These are phyloP conservation scores for Drosophila kokeensis DNA, from an alignment of 2,888 invertebrate genomes.

Conservation along the genomic window DNA sequence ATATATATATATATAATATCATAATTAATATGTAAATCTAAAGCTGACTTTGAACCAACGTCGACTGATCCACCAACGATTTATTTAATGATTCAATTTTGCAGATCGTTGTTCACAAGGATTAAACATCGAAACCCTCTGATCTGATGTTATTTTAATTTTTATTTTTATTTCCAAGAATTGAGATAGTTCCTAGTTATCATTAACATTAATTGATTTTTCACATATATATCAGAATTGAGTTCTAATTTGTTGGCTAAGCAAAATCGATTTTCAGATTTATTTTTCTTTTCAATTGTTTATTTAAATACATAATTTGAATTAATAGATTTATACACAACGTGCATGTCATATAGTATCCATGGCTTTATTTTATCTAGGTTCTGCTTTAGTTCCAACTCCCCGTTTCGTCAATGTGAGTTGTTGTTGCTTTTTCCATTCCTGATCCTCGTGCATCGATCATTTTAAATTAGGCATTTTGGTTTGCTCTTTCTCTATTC, in stretches of 20 bases:
- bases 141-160: background rate
- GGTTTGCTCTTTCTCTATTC: slow-evolving; percentile 14
- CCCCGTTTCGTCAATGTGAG: slow-evolving; percentile 18
- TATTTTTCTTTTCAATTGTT: slow-evolving; percentile 65
- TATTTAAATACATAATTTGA: slow-evolving; percentile 79
- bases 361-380: slow-evolving; percentile 67
- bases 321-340: slow-evolving; percentile 75
- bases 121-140: background rate
- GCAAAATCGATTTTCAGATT: background rate
- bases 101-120: background rate
- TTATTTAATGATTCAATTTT: background rate
- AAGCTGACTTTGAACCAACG: slow-evolving; percentile 21
- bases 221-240: background rate
- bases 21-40: background rate
- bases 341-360: slow-evolving; percentile 65
- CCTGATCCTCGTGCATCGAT: slow-evolving; percentile 24
- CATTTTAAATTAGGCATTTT: slow-evolving; percentile 19
- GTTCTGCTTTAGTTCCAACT: slow-evolving; percentile 42
- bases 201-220: background rate
- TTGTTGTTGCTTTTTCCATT: slow-evolving; percentile 20
- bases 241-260: background rate
- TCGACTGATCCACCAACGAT: slow-evolving; percentile 22
- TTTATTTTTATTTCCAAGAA: background rate
- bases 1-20: background rate
- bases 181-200: background rate